Conservation (phyloP, 2,113 vertebrate genomes). For the Dipodomys spectabilis region DNA sequence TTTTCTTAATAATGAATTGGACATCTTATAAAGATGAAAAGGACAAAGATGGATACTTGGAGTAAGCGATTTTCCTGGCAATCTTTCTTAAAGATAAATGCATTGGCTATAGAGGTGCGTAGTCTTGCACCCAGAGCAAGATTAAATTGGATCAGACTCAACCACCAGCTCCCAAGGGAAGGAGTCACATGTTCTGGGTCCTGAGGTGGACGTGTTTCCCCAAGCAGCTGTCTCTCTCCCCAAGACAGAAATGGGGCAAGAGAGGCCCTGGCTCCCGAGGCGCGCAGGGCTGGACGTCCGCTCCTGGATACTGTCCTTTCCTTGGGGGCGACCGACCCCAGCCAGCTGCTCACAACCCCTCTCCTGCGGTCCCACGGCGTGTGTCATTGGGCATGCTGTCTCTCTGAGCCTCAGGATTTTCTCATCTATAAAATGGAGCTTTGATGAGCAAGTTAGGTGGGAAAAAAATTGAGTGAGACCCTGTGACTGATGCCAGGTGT, state of each 20-base stretch:
- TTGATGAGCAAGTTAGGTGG: accelerated
- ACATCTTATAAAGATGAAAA: conserved; percentile 16
- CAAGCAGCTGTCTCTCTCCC: accelerated
- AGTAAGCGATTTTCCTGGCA: background rate
- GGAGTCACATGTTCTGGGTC: background rate
- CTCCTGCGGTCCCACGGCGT: no score
- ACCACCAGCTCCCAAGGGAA: background rate
- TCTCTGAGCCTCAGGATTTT: background rate
- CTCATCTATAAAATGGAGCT: background rate
- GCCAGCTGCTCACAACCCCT: no score
- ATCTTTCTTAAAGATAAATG: background rate
- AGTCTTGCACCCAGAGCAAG: background rate
- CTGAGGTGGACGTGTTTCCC: background rate
- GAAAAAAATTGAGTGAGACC: background rate
- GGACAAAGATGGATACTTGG: background rate
- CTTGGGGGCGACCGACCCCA: no score
- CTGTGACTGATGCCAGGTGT: accelerated
- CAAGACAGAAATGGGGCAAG: background rate
- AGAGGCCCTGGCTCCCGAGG: no score
- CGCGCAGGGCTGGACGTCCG: accelerated
- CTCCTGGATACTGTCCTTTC: accelerated
- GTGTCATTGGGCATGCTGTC: no score
- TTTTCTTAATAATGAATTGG: background rate
- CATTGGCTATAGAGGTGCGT: background rate
- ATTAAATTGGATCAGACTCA: background rate